Evolutionary conservation across 2,888 invertebrate genomes (phyloP), one percentile per base, ranked within the genome.

Genomic region (Dryobotodes eremita): DNA sequence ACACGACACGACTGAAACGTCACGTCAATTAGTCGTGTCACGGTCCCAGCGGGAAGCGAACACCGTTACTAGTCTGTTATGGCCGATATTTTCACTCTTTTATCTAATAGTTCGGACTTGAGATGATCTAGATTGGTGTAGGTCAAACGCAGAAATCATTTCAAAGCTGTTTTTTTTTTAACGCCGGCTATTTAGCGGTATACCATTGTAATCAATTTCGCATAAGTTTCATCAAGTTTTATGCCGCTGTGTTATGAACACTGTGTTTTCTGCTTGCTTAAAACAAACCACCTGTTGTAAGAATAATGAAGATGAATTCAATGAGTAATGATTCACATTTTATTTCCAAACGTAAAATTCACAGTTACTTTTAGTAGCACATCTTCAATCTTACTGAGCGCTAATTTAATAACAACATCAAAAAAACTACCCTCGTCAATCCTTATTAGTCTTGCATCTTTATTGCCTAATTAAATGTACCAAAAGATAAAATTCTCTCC

Each of bases 11-110:
- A 69, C 76, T 53, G 66, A 42, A 76, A 80, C 80, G 87, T 89
- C 83, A 84, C 88, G 80, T 82, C 89, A 91, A 91, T 91, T 91
- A 89, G 89, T 88, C 84, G 86, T 80, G 89, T 85, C 88, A 75
- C 78, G 80, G 82, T 69, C 84, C 42, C 86, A 77, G 84, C 84
- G 75, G 86, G 86, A 78, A 74, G 61, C 75, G 61, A 62, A 77
- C 78, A 75, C 81, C 80, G 85, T 84, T 82, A 79, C 79, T 57
- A 36, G 74, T 61, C 83, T 80, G 77, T 66, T 82, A 42, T 71
- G 66, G n/a, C 75, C 80, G 42, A 79, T 78, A 77, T 86, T 79
- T 77, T 82, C 75, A 68, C 76, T 79, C 53, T 78, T 62, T 13
- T 65, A 17, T 75, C 6, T 48, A 66, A 36, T 71, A 66, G 36